Evolutionary conservation across 2,797 vertebrate species (phyloP), one percentile per base, ranked within the genome.

Genomic region (Sebastes cheni): DNA sequence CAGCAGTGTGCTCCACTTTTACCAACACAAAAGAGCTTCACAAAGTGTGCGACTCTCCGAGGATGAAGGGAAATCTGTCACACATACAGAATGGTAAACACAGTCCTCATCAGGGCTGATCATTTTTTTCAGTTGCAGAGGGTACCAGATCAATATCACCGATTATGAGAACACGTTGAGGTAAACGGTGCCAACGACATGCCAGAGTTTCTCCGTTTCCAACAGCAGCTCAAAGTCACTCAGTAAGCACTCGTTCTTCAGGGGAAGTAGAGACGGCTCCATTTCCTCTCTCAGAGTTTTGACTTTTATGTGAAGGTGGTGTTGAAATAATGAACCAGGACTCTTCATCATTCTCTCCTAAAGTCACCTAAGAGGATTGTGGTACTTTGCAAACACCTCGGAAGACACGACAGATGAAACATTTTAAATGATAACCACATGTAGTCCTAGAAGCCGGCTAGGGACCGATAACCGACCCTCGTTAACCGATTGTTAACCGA

Each of bases 131-230:
- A 22, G 55, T 62, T 30, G 42, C 59, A 61, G 67, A 64, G 52
- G 42, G 16, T n/a, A 27, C 62, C 46, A 52, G 77, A 82, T 76
- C 68, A 18, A 84, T 88, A 81, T 75, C 68, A 20, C 55, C 81
- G 82, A 79, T 86, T 78, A 88, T 84, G 70, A 84, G 65, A 80
- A 73, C 67, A 77, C 23, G 69, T 69, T 55, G 60, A 80, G 59
- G 70, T 54, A 61, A 78, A 85, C 0, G 14, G 27, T 54, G 30
- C 46, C 65, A 77, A 36, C 52, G n/a, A 55, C 68, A 55, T 67
- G 23, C 60, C 34, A 59, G 46, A 62, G 18, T 80, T 76, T 52
- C 39, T 82, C 72, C 3, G 34, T 61, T 82, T 56, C 34, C 20
- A 81, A 2, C 56, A n/a, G 61, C 20, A 23, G 36, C 67, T 66